Evolutionary conservation across 1,140 invertebrate species (phyloP), one percentile per base, ranked within the genome.

Genomic region (Hyles euphorbiae): DNA sequence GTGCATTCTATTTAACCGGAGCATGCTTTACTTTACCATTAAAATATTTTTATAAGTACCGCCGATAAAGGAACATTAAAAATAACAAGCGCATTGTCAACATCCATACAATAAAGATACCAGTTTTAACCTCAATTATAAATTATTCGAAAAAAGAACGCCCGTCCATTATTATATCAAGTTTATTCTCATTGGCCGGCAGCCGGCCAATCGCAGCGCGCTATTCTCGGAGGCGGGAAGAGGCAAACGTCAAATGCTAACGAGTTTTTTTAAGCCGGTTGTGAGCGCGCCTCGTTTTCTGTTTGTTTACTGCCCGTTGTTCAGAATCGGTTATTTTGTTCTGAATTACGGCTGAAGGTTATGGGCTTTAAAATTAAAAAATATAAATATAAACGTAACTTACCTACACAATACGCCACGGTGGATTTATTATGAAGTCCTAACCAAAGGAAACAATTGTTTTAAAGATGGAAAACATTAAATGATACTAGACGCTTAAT

Each of bases 191-290:
- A 84, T 87, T 87, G 81, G 83, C 53, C 61, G 59, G 9, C 33
- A 32, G 46, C 45, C 70, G 57, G 56, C 83, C 83, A 87, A 87
- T 81, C 63, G 67, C 50, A 48, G 69, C 49, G 56, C 65, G 58
- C 65, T 10, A 33, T 63, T 11, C 52, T 8, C 53, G 72, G 69
- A 83, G 83, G 80, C 83, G 83, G 83, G 81, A 84, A 84, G 74
- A 78, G 81, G 76, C 74, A 78, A 79, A 82, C 79, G 78, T 78
- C 78, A 79, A 64, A 85, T 82, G 81, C 74, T 82, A 86, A 83
- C 82, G 68, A 79, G 63, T 78, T 79, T 74, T 75, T 80, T 76
- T 81, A 48, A 48, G 5, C n/a, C 47, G 47, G n/a, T 48, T 48
- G 10, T 69, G 66, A 33, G 34, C 33, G 50, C 33, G 34, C 33